These are phyloP conservation scores for Holcopasites calliopsidis DNA, from an alignment of 1,140 invertebrate genomes.

Conservation along the genomic window DNA sequence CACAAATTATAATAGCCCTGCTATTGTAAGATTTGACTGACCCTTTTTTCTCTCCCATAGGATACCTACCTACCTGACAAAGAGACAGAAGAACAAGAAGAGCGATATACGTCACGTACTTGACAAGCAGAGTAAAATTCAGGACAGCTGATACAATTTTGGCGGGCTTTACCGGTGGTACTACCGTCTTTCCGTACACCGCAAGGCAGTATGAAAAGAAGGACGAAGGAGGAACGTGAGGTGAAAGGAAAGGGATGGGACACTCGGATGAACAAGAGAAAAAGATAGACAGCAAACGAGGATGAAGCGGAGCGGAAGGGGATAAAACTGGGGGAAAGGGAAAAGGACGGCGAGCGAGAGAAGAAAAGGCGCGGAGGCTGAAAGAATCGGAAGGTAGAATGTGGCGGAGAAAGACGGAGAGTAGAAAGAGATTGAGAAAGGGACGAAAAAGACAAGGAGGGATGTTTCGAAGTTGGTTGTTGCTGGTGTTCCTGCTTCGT, in stretches of 20 bases:
- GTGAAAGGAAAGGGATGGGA: conserved; percentile 22
- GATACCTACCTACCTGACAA: conserved; percentile 52
- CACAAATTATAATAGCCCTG: conserved; percentile 54
- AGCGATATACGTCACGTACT: conserved; percentile 35
- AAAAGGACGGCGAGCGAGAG: conserved; percentile 19
- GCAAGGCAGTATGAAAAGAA: conserved; percentile 38
- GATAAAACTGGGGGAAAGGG: not conserved
- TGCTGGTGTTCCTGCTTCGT: conserved; percentile 63
- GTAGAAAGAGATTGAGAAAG: conserved; percentile 15
- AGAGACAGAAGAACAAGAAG: conserved; percentile 54
- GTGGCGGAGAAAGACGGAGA: conserved; percentile 22
- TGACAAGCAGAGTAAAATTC: conserved; percentile 64
- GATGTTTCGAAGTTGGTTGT: conserved; percentile 46
- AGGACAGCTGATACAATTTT: conserved; percentile 79
- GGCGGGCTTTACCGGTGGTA: conserved; percentile 67
- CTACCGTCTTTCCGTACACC: too few species aligned
- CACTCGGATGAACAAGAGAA: conserved; percentile 16
- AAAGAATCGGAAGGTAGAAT: conserved; percentile 14
- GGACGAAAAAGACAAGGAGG: conserved; percentile 51
- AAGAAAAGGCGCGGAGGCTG: conserved; percentile 11
- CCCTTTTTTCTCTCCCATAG: conserved; percentile 38
- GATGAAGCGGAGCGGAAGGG: not conserved
- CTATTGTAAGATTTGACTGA: conserved; percentile 34
- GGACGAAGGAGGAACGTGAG: conserved; percentile 12
- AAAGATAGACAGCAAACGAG: conserved; percentile 24